These are phyloP conservation scores for Timema podura DNA, from an alignment of 2,888 invertebrate genomes.

Conservation along the genomic window DNA sequence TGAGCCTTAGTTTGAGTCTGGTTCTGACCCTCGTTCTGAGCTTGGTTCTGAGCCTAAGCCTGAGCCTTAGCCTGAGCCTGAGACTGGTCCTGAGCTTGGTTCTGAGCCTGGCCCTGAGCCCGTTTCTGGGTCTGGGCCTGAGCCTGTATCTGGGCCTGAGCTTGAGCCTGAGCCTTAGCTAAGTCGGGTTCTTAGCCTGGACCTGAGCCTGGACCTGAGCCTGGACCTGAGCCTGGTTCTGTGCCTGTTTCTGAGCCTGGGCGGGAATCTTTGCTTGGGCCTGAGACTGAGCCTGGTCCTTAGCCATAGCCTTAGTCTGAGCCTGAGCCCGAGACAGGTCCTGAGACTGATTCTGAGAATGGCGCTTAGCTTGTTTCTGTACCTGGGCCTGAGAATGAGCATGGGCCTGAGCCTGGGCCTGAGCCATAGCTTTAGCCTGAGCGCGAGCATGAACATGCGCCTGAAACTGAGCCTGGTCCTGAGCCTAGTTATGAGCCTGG, in stretches of 20 bases:
- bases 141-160: slow-evolving; percentile 11
- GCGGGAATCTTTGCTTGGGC: no score
- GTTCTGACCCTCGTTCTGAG: no score
- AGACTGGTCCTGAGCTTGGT: neutral
- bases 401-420: slow-evolving; percentile 17
- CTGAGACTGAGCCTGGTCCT: slow-evolving; percentile 8
- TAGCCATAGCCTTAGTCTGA: neutral
- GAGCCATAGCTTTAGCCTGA: no score
- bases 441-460: no score
- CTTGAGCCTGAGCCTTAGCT: neutral
- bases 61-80: slow-evolving; percentile 2
- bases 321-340: slow-evolving; percentile 2
- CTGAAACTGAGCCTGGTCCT: no score
- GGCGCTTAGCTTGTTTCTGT: neutral
- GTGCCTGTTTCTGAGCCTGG: neutral
- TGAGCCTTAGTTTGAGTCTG: no score
- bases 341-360: no score
- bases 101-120: no score
- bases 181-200: no score
- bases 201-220: no score
- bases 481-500: no score
- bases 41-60: no score
- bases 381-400: slow-evolving; percentile 12
- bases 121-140: slow-evolving; percentile 16
- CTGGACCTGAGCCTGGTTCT: slow-evolving; percentile 1